Evolutionary conservation across 2,113 vertebrate species (phyloP).

Genomic region (Brachyhypopomus occidentalis): DNA sequence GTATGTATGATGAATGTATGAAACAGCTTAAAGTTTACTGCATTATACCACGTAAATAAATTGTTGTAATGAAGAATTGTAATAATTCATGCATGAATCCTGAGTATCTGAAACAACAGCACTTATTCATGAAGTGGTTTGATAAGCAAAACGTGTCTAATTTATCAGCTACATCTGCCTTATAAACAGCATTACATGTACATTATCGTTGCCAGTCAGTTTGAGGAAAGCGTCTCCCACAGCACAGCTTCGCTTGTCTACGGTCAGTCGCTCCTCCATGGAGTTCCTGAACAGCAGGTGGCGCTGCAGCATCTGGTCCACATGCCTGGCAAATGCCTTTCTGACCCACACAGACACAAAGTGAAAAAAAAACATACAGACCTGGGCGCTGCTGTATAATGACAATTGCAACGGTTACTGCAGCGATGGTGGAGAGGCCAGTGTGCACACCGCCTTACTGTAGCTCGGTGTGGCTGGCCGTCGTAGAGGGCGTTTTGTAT

Average conservation of each 20-base stretch:
- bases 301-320: constrained; percentile 74
- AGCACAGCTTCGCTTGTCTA: constrained; percentile 69
- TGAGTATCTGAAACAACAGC: too few relatives aligned
- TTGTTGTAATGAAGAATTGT: too few relatives aligned
- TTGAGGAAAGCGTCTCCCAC: constrained; percentile 75
- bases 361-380: not conserved
- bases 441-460: constrained; percentile 58
- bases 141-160: not conserved
- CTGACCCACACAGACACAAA: constrained; percentile 54
- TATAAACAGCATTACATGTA: constrained; percentile 35
- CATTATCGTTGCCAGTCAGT: constrained; percentile 73
- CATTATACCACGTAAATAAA: too few relatives aligned
- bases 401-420: not conserved
- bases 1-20: too few relatives aligned
- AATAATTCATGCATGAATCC: too few relatives aligned
- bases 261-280: constrained; percentile 71
- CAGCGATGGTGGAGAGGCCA: not conserved
- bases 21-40: too few relatives aligned
- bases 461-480: constrained; percentile 53
- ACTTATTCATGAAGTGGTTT: too few relatives aligned
- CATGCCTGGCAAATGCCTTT: constrained; percentile 62
- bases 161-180: not conserved
- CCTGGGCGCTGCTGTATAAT: not conserved
- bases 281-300: constrained; percentile 76
- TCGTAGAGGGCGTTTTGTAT: constrained; percentile 59